Conservation (phyloP, 2,113 vertebrate genomes). For the Saccopteryx leptura region DNA sequence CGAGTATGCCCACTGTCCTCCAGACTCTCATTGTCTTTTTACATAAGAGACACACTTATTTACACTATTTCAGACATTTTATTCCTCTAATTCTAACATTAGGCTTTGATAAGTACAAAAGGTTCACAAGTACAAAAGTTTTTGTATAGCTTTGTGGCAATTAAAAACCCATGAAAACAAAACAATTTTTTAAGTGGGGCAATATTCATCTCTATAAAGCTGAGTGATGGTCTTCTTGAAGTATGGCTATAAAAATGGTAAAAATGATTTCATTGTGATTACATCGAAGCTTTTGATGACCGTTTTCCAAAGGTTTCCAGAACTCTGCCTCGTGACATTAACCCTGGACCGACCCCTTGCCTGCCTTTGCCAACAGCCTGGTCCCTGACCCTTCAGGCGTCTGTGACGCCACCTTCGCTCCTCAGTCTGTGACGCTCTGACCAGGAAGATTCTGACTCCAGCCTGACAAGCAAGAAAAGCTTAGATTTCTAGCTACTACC, state of each 20-base stretch:
- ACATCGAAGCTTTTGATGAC: not conserved
- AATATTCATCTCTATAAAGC: slow-evolving; percentile 19
- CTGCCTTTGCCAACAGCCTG: not conserved
- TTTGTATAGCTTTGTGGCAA: slow-evolving; percentile 7
- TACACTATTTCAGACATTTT: slow-evolving; percentile 67
- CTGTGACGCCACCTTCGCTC: not conserved
- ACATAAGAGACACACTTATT: slow-evolving; percentile 58
- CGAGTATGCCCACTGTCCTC: not conserved
- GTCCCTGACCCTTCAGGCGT: not conserved
- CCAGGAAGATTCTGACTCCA: not conserved
- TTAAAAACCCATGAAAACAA: slow-evolving; percentile 63
- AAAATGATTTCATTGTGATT: not conserved
- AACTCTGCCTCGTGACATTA: not conserved
- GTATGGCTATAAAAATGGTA: not conserved
- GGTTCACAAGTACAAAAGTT: slow-evolving; percentile 70
- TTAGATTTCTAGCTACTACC: not conserved
- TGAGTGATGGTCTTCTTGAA: slow-evolving; percentile 42
- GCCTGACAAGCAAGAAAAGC: slow-evolving; percentile 8
- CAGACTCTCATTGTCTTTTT: not conserved
- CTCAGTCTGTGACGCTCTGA: not conserved
- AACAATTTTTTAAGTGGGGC: slow-evolving; percentile 44
- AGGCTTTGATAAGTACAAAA: slow-evolving; percentile 73
- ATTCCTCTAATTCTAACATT: slow-evolving; percentile 72
- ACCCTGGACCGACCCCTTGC: not conserved
- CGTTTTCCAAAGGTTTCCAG: not conserved